Evolutionary conservation across 1,140 invertebrate genomes (phyloP).

Genomic region (Spodoptera litura): DNA sequence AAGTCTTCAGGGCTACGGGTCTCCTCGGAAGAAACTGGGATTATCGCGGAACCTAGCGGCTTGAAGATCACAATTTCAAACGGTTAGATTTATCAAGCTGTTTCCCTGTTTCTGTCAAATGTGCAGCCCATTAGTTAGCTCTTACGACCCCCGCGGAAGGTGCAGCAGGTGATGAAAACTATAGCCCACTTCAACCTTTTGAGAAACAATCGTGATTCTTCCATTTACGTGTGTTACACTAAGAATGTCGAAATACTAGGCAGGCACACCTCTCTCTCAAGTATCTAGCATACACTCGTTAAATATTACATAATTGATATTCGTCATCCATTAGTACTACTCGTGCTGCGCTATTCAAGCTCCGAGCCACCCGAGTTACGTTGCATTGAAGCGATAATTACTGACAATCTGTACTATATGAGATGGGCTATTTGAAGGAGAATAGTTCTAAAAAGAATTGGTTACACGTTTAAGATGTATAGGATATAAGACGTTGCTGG

Average conservation of each 20-base stretch:
- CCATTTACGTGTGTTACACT: not conserved
- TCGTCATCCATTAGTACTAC: slow-evolving; percentile 42
- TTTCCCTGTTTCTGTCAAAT: too few relatives aligned
- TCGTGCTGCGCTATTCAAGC: slow-evolving; percentile 29
- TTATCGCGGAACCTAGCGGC: too few relatives aligned
- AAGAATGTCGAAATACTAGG: slow-evolving; percentile 41
- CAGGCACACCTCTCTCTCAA: not conserved
- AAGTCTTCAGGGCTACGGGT: too few relatives aligned
- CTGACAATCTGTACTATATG: not conserved
- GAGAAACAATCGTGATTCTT: too few relatives aligned
- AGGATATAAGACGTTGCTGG: too few relatives aligned
- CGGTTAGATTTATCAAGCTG: too few relatives aligned
- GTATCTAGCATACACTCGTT: slow-evolving; percentile 19
- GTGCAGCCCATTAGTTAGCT: too few relatives aligned
- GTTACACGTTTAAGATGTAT: not conserved
- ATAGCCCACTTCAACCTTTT: too few relatives aligned
- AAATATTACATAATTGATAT: slow-evolving; percentile 41
- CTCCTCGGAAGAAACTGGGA: too few relatives aligned
- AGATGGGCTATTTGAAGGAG: not conserved
- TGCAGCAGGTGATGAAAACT: not conserved
- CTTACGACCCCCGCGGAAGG: too few relatives aligned
- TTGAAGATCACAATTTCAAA: too few relatives aligned
- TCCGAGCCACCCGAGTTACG: not conserved
- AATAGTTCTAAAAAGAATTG: not conserved
- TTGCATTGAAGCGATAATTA: slow-evolving; percentile 19